A percentile compares a stretch with the other conserved stretches of the same genome.
These are phyloP conservation scores for Cheilinus undulatus DNA, from an alignment of 2,113 vertebrate genomes.

Conservation along the genomic window DNA sequence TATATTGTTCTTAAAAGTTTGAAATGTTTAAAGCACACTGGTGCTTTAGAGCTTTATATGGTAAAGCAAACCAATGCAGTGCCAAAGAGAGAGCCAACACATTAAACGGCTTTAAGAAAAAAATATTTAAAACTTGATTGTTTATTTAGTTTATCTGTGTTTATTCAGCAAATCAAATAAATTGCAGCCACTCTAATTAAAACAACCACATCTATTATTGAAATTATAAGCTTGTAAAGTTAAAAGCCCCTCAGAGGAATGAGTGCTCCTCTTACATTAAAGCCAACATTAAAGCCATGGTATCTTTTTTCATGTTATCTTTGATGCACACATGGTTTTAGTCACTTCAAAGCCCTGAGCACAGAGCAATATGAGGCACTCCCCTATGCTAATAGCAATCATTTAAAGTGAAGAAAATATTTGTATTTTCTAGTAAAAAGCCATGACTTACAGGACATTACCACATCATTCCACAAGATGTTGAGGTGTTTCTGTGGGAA, in stretches of 20 bases:
- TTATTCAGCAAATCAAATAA: background rate
- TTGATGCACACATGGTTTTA: too few species aligned
- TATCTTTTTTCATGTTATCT: background rate
- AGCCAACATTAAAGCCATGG: background rate
- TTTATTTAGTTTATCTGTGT: background rate
- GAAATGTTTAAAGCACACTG: background rate
- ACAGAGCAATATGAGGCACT: too few species aligned
- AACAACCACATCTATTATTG: slow-evolving; percentile 9
- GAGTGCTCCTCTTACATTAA: background rate
- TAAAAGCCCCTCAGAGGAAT: slow-evolving; percentile 1
- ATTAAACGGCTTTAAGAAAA: background rate
- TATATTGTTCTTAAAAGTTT: too few species aligned
- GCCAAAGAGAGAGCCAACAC: background rate
- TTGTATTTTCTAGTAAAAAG: too few species aligned
- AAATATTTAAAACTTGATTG: background rate
- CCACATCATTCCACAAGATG: too few species aligned
- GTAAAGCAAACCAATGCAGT: background rate
- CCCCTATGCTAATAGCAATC: too few species aligned
- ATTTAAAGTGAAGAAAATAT: too few species aligned
- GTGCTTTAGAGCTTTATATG: too few species aligned
- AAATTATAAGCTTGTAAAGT: background rate
- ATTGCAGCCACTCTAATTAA: background rate
- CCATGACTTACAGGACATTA: too few species aligned
- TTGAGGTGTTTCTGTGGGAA: too few species aligned
- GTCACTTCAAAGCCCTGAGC: too few species aligned